Conservation (phyloP, 2,888 invertebrate genomes). For the Dryococelus australis region DNA sequence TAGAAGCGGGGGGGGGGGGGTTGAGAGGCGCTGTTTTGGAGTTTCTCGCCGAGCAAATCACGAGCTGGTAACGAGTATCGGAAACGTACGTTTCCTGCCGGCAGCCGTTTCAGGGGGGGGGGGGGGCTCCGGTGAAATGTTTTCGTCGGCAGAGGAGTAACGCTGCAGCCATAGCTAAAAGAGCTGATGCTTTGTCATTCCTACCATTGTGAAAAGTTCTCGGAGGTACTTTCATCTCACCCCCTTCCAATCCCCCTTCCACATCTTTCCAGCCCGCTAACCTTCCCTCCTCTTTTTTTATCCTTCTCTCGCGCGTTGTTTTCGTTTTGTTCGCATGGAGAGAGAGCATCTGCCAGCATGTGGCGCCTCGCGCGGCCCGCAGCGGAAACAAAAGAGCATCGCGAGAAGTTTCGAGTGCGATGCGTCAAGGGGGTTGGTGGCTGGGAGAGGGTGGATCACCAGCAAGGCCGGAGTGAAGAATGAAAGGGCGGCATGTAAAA, state of each 20-base stretch:
- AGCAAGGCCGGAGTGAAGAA: neutral
- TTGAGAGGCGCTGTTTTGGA: no score
- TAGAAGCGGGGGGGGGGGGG: no score
- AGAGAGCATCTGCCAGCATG: neutral
- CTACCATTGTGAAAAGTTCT: neutral
- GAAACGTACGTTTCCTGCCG: neutral
- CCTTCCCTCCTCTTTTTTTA: neutral
- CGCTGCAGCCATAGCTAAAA: neutral
- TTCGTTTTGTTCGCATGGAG: neutral
- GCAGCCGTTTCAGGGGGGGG: no score
- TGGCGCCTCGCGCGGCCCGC: neutral
- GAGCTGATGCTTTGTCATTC: conserved; percentile 3
- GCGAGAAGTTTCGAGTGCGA: conserved; percentile 46
- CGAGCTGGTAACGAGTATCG: neutral
- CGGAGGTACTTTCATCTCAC: neutral
- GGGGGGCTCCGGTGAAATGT: neutral
- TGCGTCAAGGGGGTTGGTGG: conserved; percentile 24
- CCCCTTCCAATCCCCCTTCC: neutral
- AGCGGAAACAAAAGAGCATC: conserved; percentile 40
- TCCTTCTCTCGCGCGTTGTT: neutral
- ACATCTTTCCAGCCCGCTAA: neutral
- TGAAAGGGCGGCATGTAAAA: neutral
- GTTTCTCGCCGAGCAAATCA: no score
- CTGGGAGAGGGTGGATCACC: conserved; percentile 11
- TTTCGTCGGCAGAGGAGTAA: neutral